Evolutionary conservation across 1,140 invertebrate species (phyloP), one percentile per base, ranked within the genome.

Genomic region (Ceratosolen fusciceps): DNA sequence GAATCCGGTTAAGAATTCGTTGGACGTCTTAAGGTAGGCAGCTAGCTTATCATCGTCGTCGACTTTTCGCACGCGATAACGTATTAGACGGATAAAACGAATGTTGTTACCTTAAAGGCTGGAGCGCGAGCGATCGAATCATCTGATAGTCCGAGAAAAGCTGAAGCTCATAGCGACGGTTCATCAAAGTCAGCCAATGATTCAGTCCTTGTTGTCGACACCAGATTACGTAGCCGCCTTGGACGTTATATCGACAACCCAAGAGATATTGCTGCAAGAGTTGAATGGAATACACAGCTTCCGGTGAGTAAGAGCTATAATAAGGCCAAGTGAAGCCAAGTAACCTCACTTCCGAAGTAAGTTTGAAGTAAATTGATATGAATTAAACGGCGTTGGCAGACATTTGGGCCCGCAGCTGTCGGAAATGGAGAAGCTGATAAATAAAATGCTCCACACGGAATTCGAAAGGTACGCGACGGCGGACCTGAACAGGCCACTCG

Each of bases 181-280:
- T 9, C 95, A 99, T 88, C 98, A 99, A 92, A 99, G 98, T 65
- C 98, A 99, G 89, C 96, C 97, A 4, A 99, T 97, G 86, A 96
- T 99, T 85, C 98, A 99, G 87, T 91, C 98, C 58, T 91, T 99
- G 16, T 91, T 99, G 24, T 97, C 97, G 74, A 98, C 96, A 10
- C 97, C 96, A 81, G 98, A 99, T 90, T 99, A 98, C 92, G 97
- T 98, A 47, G 98, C 97, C 39, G 98, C 98, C 1, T 91, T 99
- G 56, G 98, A 99, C 91, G 93, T 99, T 62, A 99, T 99, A 82
- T 93, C 96, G 76, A 98, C 97, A 2, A 98, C 98, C 1, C 97
- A 99, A 91, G 98, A 99, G 90, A 96, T 99, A 79, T 91, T 99
- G 19, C 92, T 93, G 7, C 94, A 96, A 83, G 97, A 98, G 88